A percentile compares a stretch with the other conserved stretches of the same genome.
phyloP scores from a whole-genome alignment of 1,140 invertebrate species.

The Sinella curviseta region DNA sequence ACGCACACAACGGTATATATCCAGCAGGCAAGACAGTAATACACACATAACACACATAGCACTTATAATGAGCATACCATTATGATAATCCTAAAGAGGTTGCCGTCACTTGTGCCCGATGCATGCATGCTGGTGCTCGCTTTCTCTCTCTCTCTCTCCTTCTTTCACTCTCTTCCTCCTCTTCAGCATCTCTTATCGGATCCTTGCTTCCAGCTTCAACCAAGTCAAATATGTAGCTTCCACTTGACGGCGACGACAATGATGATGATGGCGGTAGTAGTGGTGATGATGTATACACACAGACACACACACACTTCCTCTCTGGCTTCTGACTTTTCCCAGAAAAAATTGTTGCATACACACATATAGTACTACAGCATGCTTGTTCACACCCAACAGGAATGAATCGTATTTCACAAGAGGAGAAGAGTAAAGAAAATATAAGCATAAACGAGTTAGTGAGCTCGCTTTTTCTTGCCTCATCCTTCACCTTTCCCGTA shows the following conservation, averaged over 20 bases:
- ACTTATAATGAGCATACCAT: slow-evolving; percentile 26
- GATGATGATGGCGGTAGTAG: too few species aligned
- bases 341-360: too few species aligned
- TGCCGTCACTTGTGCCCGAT: neutral
- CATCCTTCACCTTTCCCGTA: neutral
- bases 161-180: too few species aligned
- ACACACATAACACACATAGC: too few species aligned
- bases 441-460: too few species aligned
- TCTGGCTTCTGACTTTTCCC: too few species aligned
- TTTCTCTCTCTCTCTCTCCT: too few species aligned
- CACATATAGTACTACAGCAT: too few species aligned
- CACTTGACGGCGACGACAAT: neutral
- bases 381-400: too few species aligned
- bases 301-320: too few species aligned
- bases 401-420: neutral
- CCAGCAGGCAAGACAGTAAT: neutral
- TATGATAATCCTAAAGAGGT: slow-evolving; percentile 22
- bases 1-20: neutral
- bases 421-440: neutral
- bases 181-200: neutral
- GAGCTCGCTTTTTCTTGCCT: neutral
- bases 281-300: too few species aligned
- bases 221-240: too few species aligned
- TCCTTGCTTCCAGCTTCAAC: slow-evolving; percentile 8
- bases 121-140: neutral